Conservation (phyloP, 2,113 vertebrate species). For the Aegypius monachus region DNA sequence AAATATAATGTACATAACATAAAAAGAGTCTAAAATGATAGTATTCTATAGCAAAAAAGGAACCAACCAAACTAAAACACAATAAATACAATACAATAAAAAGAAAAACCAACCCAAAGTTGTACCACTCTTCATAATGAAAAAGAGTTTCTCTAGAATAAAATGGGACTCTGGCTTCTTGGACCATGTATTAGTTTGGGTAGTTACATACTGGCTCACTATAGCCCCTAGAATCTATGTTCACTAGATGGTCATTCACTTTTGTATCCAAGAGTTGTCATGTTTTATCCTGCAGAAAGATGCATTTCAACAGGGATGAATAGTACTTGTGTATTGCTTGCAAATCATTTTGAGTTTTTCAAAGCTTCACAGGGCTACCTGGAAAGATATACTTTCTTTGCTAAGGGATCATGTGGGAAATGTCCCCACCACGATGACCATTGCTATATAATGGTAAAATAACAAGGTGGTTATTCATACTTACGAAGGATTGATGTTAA, state of each 20-base stretch:
- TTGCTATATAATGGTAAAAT: background rate
- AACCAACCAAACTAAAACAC: background rate
- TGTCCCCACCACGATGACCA: background rate
- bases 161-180: background rate
- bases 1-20: background rate
- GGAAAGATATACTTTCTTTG: background rate
- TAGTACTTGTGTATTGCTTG: background rate
- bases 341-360: background rate
- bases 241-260: background rate
- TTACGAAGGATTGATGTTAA: background rate
- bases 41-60: background rate
- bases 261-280: accelerated
- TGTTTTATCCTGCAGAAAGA: background rate
- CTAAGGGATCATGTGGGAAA: background rate
- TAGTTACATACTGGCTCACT: background rate
- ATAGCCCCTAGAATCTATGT: background rate
- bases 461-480: background rate
- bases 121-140: background rate
- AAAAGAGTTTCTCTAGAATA: background rate
- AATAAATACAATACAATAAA: background rate
- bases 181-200: too few relatives aligned
- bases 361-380: background rate
- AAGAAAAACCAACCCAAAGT: accelerated
- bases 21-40: background rate
- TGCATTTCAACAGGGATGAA: background rate